Evolutionary conservation across 2,797 vertebrate genomes (phyloP), one percentile per base, ranked within the genome.

Genomic region (Gymnothorax reevesii): DNA sequence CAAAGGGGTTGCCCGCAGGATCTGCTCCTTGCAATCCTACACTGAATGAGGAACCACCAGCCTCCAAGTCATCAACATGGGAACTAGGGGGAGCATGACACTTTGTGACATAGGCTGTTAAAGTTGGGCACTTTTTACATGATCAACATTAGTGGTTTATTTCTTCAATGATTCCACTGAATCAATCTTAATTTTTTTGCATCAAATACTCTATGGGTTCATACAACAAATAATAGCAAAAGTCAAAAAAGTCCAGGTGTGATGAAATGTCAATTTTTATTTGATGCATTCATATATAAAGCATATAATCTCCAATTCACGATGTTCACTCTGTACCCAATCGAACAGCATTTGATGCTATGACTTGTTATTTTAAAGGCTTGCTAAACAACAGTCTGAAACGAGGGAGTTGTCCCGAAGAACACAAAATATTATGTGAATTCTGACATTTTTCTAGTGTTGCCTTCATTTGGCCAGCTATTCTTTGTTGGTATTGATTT

Each of bases 1-100:
- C 84, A 88, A 90, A 20, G 42, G 12, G 88, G 86, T 88, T 90
- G 13, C 33, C 84, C 93, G 77, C 52, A 77, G 69, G 42, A 25
- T 42, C 79, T 80, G 7, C 87, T 87, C 89, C 89, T 84, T 71
- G 85, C 64, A 90, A 95, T 94, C 95, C 96, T 95, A n/a, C 52
- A 55, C 85, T 83, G 64, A 95, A 95, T 94, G 95, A 25, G 27
- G 69, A 27, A 64, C 57, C 15, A 20, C 8, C 80, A 64, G 54
- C 12, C 25, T 2, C 2, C 20, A n/a, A 25, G 60, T 66, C 52
- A 57, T 27, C 27, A 52, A 57, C 79, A 12, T 27, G 62, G 62
- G 87, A 85, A 88, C 89, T 42, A 2, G 88, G 89, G 87, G 88
- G 90, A 55, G 57, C 17, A 42, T 42, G 33, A 42, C 33, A 42